Conservation (phyloP, 2,888 invertebrate species). For the Plebejus anna region DNA sequence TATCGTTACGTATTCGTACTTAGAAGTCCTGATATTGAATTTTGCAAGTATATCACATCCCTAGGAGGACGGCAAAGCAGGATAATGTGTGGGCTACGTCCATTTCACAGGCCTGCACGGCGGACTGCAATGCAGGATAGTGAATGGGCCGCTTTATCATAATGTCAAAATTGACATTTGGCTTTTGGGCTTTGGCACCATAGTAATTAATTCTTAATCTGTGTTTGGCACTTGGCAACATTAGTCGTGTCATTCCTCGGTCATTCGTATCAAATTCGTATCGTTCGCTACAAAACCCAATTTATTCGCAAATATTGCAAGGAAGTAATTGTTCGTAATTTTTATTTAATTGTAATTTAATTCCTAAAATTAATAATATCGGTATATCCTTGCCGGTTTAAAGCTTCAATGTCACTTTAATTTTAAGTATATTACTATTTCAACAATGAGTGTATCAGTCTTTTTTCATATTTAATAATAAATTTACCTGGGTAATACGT, state of each 20-base stretch:
- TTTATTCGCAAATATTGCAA: slow-evolving; percentile 7
- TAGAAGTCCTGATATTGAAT: no score
- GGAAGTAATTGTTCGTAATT: background rate
- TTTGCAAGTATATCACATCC: no score
- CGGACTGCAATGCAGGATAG: no score
- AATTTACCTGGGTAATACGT: background rate
- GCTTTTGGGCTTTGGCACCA: background rate
- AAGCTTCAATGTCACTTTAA: background rate
- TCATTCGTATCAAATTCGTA: background rate
- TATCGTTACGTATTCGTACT: no score
- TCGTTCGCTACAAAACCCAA: background rate
- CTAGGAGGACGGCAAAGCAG: no score
- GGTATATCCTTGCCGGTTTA: background rate
- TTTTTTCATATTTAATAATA: background rate
- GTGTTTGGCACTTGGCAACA: background rate
- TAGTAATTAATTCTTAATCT: no score
- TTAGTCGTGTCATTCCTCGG: background rate
- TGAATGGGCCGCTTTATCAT: no score
- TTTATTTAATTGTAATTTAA: background rate
- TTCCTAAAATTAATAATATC: background rate
- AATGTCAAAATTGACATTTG: slow-evolving; percentile 1
- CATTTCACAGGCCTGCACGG: no score
- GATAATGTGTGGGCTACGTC: no score
- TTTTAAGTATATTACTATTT: background rate
- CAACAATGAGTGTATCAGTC: background rate